Evolutionary conservation across 2,113 vertebrate species (phyloP).

Genomic region (Pyrgilauda ruficollis): DNA sequence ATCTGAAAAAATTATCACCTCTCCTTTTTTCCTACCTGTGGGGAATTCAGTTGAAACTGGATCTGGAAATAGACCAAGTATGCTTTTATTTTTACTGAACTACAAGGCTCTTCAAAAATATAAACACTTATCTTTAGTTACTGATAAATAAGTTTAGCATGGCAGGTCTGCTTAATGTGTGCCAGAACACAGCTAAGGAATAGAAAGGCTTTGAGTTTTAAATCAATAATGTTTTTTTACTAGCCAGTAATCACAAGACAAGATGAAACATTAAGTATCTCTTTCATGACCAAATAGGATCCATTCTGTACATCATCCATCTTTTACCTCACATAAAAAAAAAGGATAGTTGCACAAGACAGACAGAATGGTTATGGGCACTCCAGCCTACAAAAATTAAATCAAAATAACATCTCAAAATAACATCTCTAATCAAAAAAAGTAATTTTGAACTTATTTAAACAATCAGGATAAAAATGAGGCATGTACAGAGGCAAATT

Average conservation of each 20-base stretch:
- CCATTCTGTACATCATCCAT: neutral
- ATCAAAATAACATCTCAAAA: neutral
- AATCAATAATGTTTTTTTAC: conserved; percentile 59
- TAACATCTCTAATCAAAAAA: no score
- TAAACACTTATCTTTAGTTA: neutral
- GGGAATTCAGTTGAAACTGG: neutral
- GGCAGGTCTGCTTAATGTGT: conserved; percentile 40
- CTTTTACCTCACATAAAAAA: conserved; percentile 11
- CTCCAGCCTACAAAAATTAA: neutral
- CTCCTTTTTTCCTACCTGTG: neutral
- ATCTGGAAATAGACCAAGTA: neutral
- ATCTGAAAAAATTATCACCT: conserved; percentile 12
- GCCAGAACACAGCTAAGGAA: conserved; percentile 41
- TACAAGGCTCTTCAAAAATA: conserved; percentile 13
- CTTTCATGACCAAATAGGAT: conserved; percentile 24
- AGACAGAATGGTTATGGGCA: neutral
- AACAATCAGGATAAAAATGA: neutral
- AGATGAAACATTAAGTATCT: conserved; percentile 44
- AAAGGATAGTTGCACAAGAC: neutral
- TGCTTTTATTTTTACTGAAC: neutral
- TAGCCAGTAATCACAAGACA: conserved; percentile 30
- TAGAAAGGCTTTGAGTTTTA: conserved; percentile 40
- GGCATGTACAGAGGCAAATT: neutral
- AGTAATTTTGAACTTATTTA: neutral
- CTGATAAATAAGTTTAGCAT: conserved; percentile 45